Percentiles rank a stretch among this genome's conserved stretches.
These are phyloP conservation scores for Sander vitreus DNA, from an alignment of 2,113 vertebrate genomes.

Conservation along the genomic window DNA sequence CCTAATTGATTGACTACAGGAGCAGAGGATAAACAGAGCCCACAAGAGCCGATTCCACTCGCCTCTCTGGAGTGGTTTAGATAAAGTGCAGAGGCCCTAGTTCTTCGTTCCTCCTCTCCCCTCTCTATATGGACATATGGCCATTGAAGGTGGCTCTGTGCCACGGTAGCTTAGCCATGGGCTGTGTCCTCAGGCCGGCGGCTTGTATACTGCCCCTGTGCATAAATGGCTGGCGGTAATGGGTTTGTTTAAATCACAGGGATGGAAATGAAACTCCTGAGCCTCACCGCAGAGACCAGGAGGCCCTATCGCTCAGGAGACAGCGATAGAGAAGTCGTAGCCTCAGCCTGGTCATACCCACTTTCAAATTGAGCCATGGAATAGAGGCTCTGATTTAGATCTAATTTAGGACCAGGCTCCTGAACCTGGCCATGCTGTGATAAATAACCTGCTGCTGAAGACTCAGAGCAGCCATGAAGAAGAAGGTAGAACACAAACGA, in stretches of 20 bases:
- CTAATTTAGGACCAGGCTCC: constrained; percentile 73
- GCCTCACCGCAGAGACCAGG: constrained; percentile 72
- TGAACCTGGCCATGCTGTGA: constrained; percentile 65
- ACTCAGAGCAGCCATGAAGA: constrained; percentile 58
- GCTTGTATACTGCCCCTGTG: constrained; percentile 72
- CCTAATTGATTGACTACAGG: constrained; percentile 89
- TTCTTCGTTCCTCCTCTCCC: constrained; percentile 53
- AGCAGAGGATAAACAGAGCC: constrained; percentile 84
- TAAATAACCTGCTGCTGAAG: constrained; percentile 64
- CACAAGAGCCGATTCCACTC: constrained; percentile 84
- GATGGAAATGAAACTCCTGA: constrained; percentile 85
- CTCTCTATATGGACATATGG: constrained; percentile 72
- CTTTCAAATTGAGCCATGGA: constrained; percentile 69
- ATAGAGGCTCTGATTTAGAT: constrained; percentile 77
- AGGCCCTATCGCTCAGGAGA: constrained; percentile 77
- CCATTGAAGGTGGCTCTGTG: constrained; percentile 81
- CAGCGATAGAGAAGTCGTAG: constrained; percentile 70
- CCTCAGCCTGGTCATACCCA: constrained; percentile 66
- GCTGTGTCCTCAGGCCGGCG: constrained; percentile 76
- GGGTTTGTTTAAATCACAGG: constrained; percentile 88
- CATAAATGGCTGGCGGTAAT: constrained; percentile 78
- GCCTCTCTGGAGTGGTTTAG: constrained; percentile 84
- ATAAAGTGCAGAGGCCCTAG: constrained; percentile 81
- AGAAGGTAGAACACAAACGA: constrained; percentile 23
- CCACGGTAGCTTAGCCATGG: constrained; percentile 83